A percentile compares a stretch with the other conserved stretches of the same genome.
Evolutionary conservation across 2,888 invertebrate species (phyloP).

Genomic region (Graphium colonna): DNA sequence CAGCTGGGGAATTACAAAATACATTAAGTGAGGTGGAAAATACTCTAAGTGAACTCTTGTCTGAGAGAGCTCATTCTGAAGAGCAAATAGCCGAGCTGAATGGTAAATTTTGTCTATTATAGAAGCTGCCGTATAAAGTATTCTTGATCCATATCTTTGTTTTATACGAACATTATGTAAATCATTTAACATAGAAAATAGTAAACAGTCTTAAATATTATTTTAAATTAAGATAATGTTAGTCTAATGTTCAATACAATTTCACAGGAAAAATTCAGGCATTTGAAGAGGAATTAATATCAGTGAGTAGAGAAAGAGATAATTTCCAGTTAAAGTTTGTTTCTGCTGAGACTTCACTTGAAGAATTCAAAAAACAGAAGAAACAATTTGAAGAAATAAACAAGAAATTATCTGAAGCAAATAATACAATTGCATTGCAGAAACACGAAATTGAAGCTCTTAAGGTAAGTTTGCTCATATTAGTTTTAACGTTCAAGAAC

Average conservation of each 20-base stretch:
- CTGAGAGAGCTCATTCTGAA: conserved; percentile 66
- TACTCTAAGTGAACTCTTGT: conserved; percentile 82
- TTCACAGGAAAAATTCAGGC: conserved; percentile 65
- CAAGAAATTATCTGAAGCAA: conserved; percentile 60
- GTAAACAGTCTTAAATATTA: too few species aligned
- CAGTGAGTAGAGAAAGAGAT: conserved; percentile 67
- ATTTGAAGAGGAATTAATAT: conserved; percentile 70
- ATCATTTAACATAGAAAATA: too few species aligned
- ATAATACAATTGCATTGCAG: conserved; percentile 65
- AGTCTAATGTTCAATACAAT: too few species aligned
- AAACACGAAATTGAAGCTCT: conserved; percentile 66
- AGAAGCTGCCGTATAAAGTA: too few species aligned
- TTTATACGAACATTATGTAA: too few species aligned
- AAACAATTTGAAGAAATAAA: conserved; percentile 75
- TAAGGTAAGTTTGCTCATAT: conserved; percentile 46
- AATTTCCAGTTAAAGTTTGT: conserved; percentile 69
- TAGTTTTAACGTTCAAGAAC: too few species aligned
- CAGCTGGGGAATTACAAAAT: conserved; percentile 89
- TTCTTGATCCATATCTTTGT: too few species aligned
- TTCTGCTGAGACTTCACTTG: conserved; percentile 72
- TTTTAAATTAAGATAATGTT: too few species aligned
- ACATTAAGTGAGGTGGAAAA: conserved; percentile 87
- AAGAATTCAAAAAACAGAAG: conserved; percentile 78
- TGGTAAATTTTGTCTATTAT: conserved; percentile 39
- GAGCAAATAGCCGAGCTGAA: conserved; percentile 74